Base-by-base conservation (phyloP, 2,888 invertebrate species). In the Platycheirus albimanus region DNA sequence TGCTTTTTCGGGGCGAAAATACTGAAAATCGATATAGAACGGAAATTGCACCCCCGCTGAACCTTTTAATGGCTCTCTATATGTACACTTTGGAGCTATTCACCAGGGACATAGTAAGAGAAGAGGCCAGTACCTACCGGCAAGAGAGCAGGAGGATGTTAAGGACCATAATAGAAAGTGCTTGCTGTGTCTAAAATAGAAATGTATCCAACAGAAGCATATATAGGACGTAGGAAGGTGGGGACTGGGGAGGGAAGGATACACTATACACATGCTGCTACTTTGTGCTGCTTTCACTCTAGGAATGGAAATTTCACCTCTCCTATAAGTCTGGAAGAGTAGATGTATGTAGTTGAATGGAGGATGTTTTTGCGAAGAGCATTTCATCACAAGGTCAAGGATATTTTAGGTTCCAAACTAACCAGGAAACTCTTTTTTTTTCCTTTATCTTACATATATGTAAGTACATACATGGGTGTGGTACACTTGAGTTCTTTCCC, bases 351-450 rank as follows among this genome's bases (percentile, higher is more conserved):
- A 56, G 3, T n/a, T 56, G n/a, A 41, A 41, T 8, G 56, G 41
- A 41, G 43, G 30, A 24, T 41, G 30, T 66, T 64, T 75, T 56
- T 70, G 69, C 30, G 51, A 80, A 67, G 49, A 66, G 54, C 41
- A 76, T 71, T 69, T 71, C 71, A 47, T 81, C 71, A 76, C 81
- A 81, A 81, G 81, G 81, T 81, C 81, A 81, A 81, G 81, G 81
- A 81, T 81, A 81, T 63, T 81, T 71, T 67, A 30, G 67, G 76
- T 71, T 72, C 66, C 76, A 67, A 61, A 67, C 54, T 51, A 52
- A 71, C 75, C 70, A 80, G 70, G 28, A 64, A 75, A 52, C 15
- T 54, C 61, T 24, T 11, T 47, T 45, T 20, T n/a, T 24, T 24
- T 49, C 17, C 13, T 24, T 24, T n/a, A n/a, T n/a, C n/a, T 49